Evolutionary conservation across 1,140 invertebrate species (phyloP).

Genomic region (Phymorhynchus buccinoides): DNA sequence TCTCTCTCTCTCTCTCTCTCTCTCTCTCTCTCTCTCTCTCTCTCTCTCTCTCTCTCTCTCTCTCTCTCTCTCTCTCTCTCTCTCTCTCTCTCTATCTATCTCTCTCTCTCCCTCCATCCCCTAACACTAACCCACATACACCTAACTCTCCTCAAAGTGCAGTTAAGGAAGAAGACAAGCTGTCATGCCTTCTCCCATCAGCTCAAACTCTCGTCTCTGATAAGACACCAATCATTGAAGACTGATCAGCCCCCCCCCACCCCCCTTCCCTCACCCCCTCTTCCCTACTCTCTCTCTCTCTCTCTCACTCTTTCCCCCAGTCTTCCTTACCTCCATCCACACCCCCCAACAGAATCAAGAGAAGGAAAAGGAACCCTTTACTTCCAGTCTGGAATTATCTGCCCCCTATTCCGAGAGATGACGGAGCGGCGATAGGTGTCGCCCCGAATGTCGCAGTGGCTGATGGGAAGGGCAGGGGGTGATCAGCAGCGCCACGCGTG

Average conservation of each 20-base stretch:
- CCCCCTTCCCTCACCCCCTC: not conserved
- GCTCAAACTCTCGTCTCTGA: not conserved
- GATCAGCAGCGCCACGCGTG: conserved; percentile 15
- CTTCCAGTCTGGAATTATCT: conserved; percentile 9
- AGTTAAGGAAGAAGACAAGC: not conserved
- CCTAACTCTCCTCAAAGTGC: not conserved
- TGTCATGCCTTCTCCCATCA: not conserved
- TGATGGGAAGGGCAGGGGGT: not conserved
- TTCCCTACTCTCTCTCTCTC: too few relatives aligned
- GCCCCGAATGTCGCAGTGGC: not conserved
- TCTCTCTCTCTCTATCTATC: too few relatives aligned
- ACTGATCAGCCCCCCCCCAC: not conserved
- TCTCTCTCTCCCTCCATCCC: too few relatives aligned
- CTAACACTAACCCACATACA: too few relatives aligned
- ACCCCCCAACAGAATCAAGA: too few relatives aligned
- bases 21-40: too few relatives aligned
- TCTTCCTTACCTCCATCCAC: too few relatives aligned
- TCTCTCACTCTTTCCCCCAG: too few relatives aligned
- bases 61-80: too few relatives aligned
- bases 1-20: too few relatives aligned
- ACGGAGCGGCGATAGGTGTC: conserved; percentile 24
- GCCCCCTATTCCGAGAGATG: conserved; percentile 15
- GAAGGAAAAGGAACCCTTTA: too few relatives aligned
- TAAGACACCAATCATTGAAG: not conserved
- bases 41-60: too few relatives aligned